Evolutionary conservation across 2,113 vertebrate genomes (phyloP), one percentile per base, ranked within the genome.

Genomic region (Pollachius pollachius): DNA sequence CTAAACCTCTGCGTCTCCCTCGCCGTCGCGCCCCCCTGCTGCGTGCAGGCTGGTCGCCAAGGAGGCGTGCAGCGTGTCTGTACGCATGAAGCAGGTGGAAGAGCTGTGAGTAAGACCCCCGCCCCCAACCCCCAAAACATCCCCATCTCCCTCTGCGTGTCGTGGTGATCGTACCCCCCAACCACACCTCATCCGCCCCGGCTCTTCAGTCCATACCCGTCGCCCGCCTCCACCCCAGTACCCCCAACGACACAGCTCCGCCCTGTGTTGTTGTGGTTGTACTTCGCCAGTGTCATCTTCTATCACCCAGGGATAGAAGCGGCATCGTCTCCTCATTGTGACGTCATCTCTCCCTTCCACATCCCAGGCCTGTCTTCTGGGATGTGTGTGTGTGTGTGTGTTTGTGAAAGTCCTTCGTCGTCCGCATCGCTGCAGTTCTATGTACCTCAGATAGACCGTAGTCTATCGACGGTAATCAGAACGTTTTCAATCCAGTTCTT

Each of bases 41-140:
- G 11, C 17, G 18, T 61, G 84, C 86, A 96, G 97, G 94, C 93
- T 94, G 80, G 85, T 95, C 90, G 94, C 95, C 95, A 99, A 98
- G 95, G 97, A 99, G 90, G 92, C 94, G 88, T 96, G 96, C 95
- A 99, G 97, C 87, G 97, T 99, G 70, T 98, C 97, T 94, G 95
- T 98, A 82, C 97, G 97, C 93, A 99, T 98, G 97, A 97, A 96
- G 93, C 97, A 98, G 97, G 96, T 99, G 89, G 95, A 97, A 94
- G 97, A 99, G 95, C 95, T 99, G 97, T 99, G 96, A 99, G 97
- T 99, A 98, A 94, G 93, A 91, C 56, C 71, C 81, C 18, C 72
- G 23, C 62, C 84, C 74, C 80, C 41, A 2, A 9, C 5, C 41
- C 41, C 41, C 34, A 9, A 15, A 25, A 72, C 64, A 52, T 12